Percentiles rank a stretch among this genome's conserved stretches.
phyloP scores from a whole-genome alignment of 2,797 vertebrate species.

The Iguana delicatissima region DNA sequence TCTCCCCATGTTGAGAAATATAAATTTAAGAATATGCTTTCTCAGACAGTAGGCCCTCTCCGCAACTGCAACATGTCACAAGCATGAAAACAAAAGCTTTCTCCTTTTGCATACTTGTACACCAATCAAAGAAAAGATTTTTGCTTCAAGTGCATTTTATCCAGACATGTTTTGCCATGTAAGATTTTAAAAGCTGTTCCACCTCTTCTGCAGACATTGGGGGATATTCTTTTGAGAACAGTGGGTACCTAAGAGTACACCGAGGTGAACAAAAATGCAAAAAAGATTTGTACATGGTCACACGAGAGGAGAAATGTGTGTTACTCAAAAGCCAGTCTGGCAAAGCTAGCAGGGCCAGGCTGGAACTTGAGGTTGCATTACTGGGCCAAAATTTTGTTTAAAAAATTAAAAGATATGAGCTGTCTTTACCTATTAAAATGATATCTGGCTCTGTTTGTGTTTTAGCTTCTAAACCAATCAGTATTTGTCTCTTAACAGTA shows the following conservation, averaged over 20 bases:
- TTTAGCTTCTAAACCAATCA: not conserved
- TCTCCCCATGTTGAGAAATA: constrained; percentile 58
- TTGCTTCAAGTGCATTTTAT: constrained; percentile 80
- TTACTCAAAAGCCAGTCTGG: not conserved
- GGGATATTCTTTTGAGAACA: constrained; percentile 73
- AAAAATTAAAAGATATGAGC: not conserved
- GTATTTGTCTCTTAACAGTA: not conserved
- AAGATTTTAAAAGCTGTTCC: constrained; percentile 78
- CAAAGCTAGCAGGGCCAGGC: not conserved
- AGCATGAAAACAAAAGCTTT: constrained; percentile 73
- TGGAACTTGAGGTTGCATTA: not conserved
- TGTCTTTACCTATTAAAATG: not conserved
- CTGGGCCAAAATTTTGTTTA: not conserved
- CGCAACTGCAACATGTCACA: constrained; percentile 67
- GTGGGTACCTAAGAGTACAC: not conserved
- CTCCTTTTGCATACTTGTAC: constrained; percentile 73
- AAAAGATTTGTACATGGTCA: not conserved
- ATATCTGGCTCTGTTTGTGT: not conserved
- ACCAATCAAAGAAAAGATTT: constrained; percentile 82
- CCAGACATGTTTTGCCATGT: constrained; percentile 80
- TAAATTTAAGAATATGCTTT: constrained; percentile 65
- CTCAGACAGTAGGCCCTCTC: constrained; percentile 76
- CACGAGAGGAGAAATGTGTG: not conserved
- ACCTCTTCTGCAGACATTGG: constrained; percentile 61
- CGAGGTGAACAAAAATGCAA: not conserved